Percentiles rank a stretch among this genome's conserved stretches.
Conservation (phyloP, 2,888 invertebrate genomes). For the Seira ritae region DNA sequence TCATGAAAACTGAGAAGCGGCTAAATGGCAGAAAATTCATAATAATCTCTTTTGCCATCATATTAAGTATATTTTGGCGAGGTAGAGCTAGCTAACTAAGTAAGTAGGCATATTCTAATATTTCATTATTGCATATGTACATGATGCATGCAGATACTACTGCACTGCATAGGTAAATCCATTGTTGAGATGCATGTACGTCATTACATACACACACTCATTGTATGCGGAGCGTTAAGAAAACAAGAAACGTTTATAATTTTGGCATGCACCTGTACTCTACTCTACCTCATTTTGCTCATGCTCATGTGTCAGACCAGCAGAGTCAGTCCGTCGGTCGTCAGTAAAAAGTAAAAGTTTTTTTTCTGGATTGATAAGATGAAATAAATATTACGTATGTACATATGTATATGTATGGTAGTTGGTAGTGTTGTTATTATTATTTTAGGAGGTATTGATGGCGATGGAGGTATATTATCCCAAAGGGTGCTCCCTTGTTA, state of each 20-base stretch:
- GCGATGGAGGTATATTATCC: background rate
- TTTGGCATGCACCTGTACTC: background rate
- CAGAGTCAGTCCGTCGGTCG: too few relatives aligned
- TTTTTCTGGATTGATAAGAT: conserved; percentile 65
- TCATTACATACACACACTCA: background rate
- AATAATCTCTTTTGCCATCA: background rate
- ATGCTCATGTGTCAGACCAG: conserved; percentile 4
- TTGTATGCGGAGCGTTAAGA: background rate
- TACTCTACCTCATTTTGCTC: background rate
- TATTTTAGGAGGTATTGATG: background rate
- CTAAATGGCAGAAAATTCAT: conserved; percentile 7
- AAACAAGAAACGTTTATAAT: conserved; percentile 5
- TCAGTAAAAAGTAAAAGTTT: conserved; percentile 63
- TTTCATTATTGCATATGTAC: too few relatives aligned
- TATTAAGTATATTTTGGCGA: too few relatives aligned
- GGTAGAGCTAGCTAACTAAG: too few relatives aligned
- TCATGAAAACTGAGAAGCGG: background rate
- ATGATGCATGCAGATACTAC: too few relatives aligned
- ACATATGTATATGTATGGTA: too few relatives aligned
- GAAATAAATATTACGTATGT: background rate
- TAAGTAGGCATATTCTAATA: too few relatives aligned
- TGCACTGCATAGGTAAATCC: too few relatives aligned
- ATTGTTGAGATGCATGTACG: too few relatives aligned
- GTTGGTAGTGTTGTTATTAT: background rate
- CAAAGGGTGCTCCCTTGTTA: background rate